A percentile compares a stretch with the other conserved stretches of the same genome.
Conservation (phyloP, 1,140 invertebrate genomes). For the Caerostris darwini region DNA sequence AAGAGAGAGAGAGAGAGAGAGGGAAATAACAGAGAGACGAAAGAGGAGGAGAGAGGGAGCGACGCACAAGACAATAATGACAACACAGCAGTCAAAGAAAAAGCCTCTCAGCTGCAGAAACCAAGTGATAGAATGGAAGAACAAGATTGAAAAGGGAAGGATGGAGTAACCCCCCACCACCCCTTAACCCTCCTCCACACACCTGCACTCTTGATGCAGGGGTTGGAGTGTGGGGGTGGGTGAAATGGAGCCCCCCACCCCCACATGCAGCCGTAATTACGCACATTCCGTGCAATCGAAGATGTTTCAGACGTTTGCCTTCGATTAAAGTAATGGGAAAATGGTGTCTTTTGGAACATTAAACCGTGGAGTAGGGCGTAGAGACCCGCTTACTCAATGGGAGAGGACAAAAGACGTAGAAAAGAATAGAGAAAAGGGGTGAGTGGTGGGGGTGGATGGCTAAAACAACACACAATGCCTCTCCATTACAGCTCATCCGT, state of each 20-base stretch:
- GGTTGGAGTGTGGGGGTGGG: neutral
- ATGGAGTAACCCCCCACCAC: neutral
- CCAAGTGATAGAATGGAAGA: conserved; percentile 48
- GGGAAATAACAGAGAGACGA: neutral
- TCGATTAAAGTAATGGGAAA: conserved; percentile 78
- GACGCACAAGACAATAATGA: conserved; percentile 41
- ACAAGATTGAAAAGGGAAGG: neutral
- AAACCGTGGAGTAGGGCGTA: conserved; percentile 58
- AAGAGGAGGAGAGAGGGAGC: neutral
- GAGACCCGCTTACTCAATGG: conserved; percentile 69
- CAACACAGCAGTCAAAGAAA: conserved; percentile 44
- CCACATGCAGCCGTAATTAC: conserved; percentile 73
- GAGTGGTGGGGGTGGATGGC: conserved; percentile 46
- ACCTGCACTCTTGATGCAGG: conserved; percentile 26
- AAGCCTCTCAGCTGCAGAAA: conserved; percentile 19
- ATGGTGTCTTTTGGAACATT: conserved; percentile 78
- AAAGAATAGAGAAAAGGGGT: conserved; percentile 36
- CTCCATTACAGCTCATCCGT: conserved; percentile 61
- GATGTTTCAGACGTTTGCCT: conserved; percentile 77
- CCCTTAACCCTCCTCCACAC: neutral
- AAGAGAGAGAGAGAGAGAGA: neutral
- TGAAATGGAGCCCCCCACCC: neutral
- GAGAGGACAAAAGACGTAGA: conserved; percentile 43
- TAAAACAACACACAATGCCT: conserved; percentile 76
- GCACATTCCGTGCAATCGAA: conserved; percentile 73